phyloP scores from a whole-genome alignment of 2,797 vertebrate genomes.

The Galago senegalensis region DNA sequence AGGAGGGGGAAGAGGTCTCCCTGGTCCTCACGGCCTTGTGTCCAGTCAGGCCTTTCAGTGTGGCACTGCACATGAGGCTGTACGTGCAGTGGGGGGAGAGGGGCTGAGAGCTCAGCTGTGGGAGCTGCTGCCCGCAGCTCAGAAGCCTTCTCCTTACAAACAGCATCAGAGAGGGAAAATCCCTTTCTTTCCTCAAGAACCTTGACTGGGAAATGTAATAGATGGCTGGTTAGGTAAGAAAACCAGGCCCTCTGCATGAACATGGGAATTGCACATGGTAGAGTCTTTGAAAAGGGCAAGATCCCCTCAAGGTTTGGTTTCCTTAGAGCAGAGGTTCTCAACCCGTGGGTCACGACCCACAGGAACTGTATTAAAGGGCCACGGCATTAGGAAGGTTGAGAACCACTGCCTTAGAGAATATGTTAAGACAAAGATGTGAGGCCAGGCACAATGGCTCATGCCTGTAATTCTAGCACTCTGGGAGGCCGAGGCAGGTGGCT shows the following conservation, averaged over 20 bases:
- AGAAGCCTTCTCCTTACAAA: background rate
- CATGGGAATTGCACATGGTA: background rate
- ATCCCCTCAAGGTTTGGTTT: too few relatives aligned
- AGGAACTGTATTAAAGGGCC: too few relatives aligned
- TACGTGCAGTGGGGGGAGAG: background rate
- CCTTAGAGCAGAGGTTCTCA: too few relatives aligned
- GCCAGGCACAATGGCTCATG: too few relatives aligned
- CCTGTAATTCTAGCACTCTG: too few relatives aligned
- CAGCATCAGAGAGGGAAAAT: background rate
- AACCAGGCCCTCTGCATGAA: background rate
- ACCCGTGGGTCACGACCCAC: too few relatives aligned
- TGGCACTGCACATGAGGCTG: background rate
- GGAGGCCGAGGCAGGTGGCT: too few relatives aligned
- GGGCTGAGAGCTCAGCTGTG: background rate
- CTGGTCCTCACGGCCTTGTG: background rate
- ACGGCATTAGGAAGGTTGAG: too few relatives aligned
- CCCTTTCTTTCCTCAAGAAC: background rate
- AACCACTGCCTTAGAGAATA: too few relatives aligned
- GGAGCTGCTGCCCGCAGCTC: background rate
- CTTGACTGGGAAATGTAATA: background rate
- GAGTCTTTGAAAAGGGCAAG: background rate
- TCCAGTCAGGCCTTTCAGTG: background rate
- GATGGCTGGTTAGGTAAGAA: background rate
- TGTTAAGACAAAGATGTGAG: too few relatives aligned
- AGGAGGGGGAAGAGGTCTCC: background rate